phyloP scores from a whole-genome alignment of 2,797 vertebrate species.

The Myoxocephalus aenaeus region DNA sequence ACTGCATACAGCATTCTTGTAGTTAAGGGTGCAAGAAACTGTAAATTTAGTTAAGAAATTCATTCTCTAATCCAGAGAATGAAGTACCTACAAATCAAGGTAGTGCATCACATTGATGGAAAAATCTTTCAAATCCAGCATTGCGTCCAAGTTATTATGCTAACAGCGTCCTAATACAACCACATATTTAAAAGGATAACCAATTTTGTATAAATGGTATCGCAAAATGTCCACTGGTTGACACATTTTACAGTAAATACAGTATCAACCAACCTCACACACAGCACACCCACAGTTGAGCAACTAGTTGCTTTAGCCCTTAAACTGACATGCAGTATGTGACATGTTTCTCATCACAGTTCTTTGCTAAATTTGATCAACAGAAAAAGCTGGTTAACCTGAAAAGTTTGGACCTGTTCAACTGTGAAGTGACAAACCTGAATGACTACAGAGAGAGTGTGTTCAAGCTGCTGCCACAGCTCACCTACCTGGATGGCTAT shows the following conservation, averaged over 20 bases:
- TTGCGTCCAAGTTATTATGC: not conserved
- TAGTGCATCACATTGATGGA: not conserved
- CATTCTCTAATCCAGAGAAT: not conserved
- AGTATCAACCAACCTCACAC: not conserved
- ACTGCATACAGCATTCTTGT: not conserved
- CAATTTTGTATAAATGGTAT: not conserved
- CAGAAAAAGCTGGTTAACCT: slow-evolving; percentile 94
- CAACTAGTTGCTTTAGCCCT: not conserved
- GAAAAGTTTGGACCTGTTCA: slow-evolving; percentile 95
- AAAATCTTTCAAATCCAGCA: not conserved
- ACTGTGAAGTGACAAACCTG: slow-evolving; percentile 95
- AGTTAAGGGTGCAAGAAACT: not conserved
- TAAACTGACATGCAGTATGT: not conserved
- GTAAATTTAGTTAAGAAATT: not conserved
- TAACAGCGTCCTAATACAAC: not conserved
- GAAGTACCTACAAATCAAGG: not conserved
- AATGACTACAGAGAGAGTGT: slow-evolving; percentile 94
- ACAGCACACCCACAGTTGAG: too few relatives aligned
- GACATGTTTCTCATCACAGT: slow-evolving; percentile 8
- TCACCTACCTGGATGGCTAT: slow-evolving; percentile 93
- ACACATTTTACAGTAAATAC: not conserved
- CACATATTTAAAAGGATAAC: not conserved
- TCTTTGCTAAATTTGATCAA: slow-evolving; percentile 22
- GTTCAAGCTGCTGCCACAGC: slow-evolving; percentile 92
- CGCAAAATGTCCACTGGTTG: not conserved